Evolutionary conservation across 1,140 invertebrate genomes (phyloP).

Genomic region (Globodera ellingtonae): DNA sequence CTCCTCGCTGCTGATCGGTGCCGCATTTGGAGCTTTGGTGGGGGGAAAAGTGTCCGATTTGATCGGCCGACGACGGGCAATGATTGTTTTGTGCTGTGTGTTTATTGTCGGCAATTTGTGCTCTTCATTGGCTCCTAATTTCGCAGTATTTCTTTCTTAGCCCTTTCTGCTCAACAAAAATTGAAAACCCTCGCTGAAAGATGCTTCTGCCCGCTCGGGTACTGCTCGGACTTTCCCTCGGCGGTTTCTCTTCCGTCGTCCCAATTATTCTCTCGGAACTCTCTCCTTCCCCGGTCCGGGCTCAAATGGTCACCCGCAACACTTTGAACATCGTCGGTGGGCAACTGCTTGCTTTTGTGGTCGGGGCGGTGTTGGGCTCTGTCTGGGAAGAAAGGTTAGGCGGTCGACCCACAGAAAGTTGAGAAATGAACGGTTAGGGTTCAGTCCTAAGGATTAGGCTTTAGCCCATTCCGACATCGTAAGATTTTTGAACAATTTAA

Average conservation of each 20-base stretch:
- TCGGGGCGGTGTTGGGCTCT: constrained; percentile 14
- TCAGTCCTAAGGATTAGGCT: too few relatives aligned
- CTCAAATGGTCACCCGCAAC: constrained; percentile 22
- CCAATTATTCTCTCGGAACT: constrained; percentile 20
- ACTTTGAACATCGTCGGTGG: constrained; percentile 22
- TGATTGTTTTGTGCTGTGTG: constrained; percentile 2
- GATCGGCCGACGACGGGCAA: constrained; percentile 6
- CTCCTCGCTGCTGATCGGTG: constrained; percentile 22
- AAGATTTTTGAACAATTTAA: background rate
- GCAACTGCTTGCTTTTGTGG: constrained; percentile 25
- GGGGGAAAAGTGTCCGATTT: constrained; percentile 16
- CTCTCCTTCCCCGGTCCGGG: constrained; percentile 15
- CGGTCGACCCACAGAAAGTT: background rate
- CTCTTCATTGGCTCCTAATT: constrained; percentile 11
- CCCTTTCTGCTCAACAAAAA: background rate
- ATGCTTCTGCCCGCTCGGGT: constrained; percentile 18
- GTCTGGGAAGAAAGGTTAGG: constrained; percentile 19
- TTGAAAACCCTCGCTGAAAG: background rate
- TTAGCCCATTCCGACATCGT: too few relatives aligned
- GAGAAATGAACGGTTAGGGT: too few relatives aligned
- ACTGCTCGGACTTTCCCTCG: constrained; percentile 22
- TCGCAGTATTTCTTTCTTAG: background rate
- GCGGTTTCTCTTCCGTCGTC: constrained; percentile 17
- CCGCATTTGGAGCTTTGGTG: constrained; percentile 23
- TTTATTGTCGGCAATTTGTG: constrained; percentile 24